Evolutionary conservation across 2,113 vertebrate species (phyloP), one percentile per base, ranked within the genome.

Genomic region (Pagrus major): DNA sequence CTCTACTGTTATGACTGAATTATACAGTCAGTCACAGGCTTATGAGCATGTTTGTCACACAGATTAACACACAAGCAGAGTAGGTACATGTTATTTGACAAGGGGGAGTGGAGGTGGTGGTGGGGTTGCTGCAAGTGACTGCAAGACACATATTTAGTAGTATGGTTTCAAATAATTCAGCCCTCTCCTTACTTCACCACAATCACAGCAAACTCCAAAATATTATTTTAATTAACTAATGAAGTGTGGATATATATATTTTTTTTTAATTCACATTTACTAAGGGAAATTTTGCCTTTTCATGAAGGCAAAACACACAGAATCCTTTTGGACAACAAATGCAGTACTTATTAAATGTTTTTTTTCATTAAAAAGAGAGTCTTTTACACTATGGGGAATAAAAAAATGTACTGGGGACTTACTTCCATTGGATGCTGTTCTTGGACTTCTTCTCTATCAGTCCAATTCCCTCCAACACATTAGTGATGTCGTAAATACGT

Each of bases 341-440:
- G 6, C 49, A 6, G 23, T 3, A 12, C 3, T 33, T 47, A 14
- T 6, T 16, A 9, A 1, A 0, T n/a, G 21, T 33, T 27, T 54
- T 27, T 25, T 15, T 54, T 63, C 10, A 15, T 41, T 20, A 18
- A 33, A 33, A 20, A 1, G 14, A 25, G 21, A 15, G 25, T 31
- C 14, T 76, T 55, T 58, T 21, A 10, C 46, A 9, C 9, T 47
- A 16, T 58, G 11, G 3, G 6, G 2, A 35, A 52, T 61, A 21
- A 39, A 51, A 46, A 54, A 41, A 31, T n/a, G n/a, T 52, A 70
- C 14, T 4, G 27, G 23, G 2, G 2, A 96, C 98, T 97, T 93
- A 99, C 98, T 99, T 99, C 98, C 98, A 99, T 76, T 99, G 98
- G 88, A 99, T 99, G 79, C 98, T 99, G 95, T 99, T 99, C 91